Evolutionary conservation across 2,888 invertebrate genomes (phyloP), one percentile per base, ranked within the genome.

Genomic region (Tortricodes alternella): DNA sequence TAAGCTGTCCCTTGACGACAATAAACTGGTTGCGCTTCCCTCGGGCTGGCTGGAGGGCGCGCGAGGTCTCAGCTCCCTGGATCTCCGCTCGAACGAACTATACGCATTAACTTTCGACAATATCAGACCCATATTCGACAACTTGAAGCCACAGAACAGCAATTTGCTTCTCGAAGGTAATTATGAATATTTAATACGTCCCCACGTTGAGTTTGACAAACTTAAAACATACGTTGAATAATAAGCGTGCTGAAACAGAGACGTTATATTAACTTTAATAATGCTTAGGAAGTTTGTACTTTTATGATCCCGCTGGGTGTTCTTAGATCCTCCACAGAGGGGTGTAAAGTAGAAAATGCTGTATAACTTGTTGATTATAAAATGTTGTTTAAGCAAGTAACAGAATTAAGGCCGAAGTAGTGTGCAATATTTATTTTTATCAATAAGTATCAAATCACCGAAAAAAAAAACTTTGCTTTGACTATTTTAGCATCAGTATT

Each of bases 91-190:
- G 63, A 97, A 97, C 82, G 91, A 92, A 67, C 92, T 97, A 72
- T 94, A 94, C 80, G 95, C 95, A 51, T 90, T 97, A 80, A 94
- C 95, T 70, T 94, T 93, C 80, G 94, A 94, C 76, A 95, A 95
- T 74, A 92, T 95, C 70, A 93, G 94, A 77, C 96, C 96, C 59
- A 94, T 96, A 83, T 91, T 95, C 82, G 93, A 94, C 80, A 95
- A 95, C 84, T 92, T 96, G 82, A 94, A 94, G 85, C 94, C 95
- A 71, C 92, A 87, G 68, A 93, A 93, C 74, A 94, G 95, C 80
- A 93, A 94, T 91, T 93, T 96, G 78, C 92, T 94, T 70, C 88
- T 96, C 60, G 94, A 94, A 92, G 95, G 96, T 96, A 90, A 85
- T 80, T 74, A 81, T 80, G 74, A 80, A 82, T 83, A 74, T 73